Evolutionary conservation across 2,888 invertebrate genomes (phyloP).

Genomic region (Caprella mutica): DNA sequence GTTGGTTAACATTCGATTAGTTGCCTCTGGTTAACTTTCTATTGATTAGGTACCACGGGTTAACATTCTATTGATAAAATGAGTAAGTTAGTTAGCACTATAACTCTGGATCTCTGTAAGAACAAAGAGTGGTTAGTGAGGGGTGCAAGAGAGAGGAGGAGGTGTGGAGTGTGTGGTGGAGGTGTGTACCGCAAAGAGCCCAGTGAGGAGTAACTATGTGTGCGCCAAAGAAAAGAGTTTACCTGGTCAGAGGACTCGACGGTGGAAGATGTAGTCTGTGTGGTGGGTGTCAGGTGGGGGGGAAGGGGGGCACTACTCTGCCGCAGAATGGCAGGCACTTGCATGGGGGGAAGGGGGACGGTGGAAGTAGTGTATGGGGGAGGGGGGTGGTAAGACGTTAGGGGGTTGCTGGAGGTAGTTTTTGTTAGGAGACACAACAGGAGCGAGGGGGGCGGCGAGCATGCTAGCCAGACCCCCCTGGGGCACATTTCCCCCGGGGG

Average conservation of each 20-base stretch:
- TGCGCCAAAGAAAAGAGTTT: too few relatives aligned
- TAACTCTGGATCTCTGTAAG: neutral
- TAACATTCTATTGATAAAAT: too few relatives aligned
- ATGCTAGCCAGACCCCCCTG: slow-evolving; percentile 7
- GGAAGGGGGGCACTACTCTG: neutral
- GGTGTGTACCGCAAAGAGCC: slow-evolving; percentile 3
- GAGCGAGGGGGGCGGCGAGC: neutral
- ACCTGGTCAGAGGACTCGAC: too few relatives aligned
- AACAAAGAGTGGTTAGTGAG: neutral
- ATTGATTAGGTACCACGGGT: too few relatives aligned
- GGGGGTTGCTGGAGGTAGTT: neutral
- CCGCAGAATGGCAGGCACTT: neutral
- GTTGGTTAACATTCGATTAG: too few relatives aligned
- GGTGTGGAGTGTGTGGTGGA: neutral
- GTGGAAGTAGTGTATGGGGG: neutral
- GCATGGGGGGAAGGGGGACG: neutral
- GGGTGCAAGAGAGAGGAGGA: neutral
- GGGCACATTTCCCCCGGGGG: slow-evolving; percentile 37
- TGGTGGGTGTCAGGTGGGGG: neutral
- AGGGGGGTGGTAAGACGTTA: neutral
- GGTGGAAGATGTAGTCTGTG: neutral
- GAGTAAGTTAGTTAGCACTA: neutral
- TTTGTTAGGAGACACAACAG: neutral
- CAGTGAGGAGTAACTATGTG: neutral
- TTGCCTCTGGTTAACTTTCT: too few relatives aligned